Evolutionary conservation across 2,113 vertebrate species (phyloP).

Genomic region (Notechis scutatus): DNA sequence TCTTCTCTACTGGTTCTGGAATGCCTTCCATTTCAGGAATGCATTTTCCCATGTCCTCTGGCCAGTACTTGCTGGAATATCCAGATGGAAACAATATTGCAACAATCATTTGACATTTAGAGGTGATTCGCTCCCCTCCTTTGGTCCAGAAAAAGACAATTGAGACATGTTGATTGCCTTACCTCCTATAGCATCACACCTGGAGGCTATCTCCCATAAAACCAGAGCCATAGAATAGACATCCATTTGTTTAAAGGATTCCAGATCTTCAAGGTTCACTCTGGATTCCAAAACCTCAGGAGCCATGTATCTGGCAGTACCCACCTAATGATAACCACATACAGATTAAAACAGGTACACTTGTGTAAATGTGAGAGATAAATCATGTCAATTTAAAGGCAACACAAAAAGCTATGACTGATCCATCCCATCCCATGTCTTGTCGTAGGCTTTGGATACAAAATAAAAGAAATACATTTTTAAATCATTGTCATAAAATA

Average conservation of each 20-base stretch:
- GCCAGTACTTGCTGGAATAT: background rate
- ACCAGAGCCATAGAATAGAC: slow-evolving; percentile 90
- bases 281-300: slow-evolving; percentile 90
- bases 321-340: slow-evolving; percentile 71
- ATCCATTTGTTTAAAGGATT: slow-evolving; percentile 92
- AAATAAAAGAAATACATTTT: background rate
- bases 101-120: background rate
- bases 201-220: slow-evolving; percentile 88
- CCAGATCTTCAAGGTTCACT: slow-evolving; percentile 88
- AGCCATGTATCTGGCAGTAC: slow-evolving; percentile 90
- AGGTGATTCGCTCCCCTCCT: too few species aligned
- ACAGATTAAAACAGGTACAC: background rate
- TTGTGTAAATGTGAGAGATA: background rate
- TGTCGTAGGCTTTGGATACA: background rate
- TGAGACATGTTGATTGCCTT: fast-evolving
- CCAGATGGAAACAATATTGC: background rate
- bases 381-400: background rate
- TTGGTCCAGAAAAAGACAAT: background rate
- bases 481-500: background rate
- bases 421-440: background rate
- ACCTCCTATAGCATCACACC: slow-evolving; percentile 83
- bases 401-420: background rate
- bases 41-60: background rate
- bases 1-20: background rate
- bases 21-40: background rate